Evolutionary conservation across 2,113 vertebrate species (phyloP).

Genomic region (Ia io): DNA sequence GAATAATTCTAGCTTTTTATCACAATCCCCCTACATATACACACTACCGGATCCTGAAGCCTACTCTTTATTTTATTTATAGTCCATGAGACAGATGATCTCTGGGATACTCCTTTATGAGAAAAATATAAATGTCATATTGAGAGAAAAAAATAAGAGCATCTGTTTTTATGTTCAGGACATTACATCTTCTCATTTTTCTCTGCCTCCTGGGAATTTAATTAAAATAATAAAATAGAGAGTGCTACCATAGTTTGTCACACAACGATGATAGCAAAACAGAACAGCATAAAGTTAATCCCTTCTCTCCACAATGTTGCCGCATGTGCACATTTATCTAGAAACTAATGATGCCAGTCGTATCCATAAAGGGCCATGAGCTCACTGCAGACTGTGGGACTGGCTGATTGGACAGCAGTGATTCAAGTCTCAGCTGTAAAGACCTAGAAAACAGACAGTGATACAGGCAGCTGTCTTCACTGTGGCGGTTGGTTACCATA

Average conservation of each 20-base stretch:
- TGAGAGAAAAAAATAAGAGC: slow-evolving; percentile 8
- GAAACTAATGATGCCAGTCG: slow-evolving; percentile 52
- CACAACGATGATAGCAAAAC: slow-evolving; percentile 51
- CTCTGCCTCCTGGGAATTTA: slow-evolving; percentile 16
- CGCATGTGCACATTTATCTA: slow-evolving; percentile 38
- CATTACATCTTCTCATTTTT: background rate
- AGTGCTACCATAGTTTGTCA: slow-evolving; percentile 21
- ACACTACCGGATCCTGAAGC: background rate
- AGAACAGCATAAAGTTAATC: slow-evolving; percentile 42
- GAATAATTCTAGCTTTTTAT: background rate
- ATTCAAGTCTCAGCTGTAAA: background rate
- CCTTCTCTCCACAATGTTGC: slow-evolving; percentile 6
- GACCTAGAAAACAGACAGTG: background rate
- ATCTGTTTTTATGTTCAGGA: background rate
- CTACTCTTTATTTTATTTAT: slow-evolving; percentile 25
- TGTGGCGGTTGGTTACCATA: slow-evolving; percentile 43
- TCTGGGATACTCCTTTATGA: background rate
- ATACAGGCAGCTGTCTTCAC: background rate
- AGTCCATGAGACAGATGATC: slow-evolving; percentile 22
- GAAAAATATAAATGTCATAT: slow-evolving; percentile 49
- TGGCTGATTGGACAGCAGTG: background rate
- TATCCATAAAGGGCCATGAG: slow-evolving; percentile 40
- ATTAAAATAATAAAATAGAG: slow-evolving; percentile 61
- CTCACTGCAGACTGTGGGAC: background rate
- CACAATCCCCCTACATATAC: accelerated